These are phyloP conservation scores for Butorides virescens DNA, from an alignment of 2,113 vertebrate species.

Conservation along the genomic window DNA sequence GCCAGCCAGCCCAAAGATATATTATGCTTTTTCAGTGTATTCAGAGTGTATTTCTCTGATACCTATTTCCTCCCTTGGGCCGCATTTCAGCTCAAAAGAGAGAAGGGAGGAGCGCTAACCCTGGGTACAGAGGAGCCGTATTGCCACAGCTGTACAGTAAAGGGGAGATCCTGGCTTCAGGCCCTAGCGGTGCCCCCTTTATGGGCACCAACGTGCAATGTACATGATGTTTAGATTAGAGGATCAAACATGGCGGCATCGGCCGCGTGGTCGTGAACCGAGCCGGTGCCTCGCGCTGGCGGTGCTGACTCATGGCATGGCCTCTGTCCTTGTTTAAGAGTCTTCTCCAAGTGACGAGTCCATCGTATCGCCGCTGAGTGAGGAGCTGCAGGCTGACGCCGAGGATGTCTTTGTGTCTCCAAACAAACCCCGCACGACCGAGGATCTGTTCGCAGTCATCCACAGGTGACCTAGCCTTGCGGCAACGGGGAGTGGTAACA, in stretches of 20 bases:
- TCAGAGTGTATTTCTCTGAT: neutral
- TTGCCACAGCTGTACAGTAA: neutral
- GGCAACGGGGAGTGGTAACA: neutral
- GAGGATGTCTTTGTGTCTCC: conserved; percentile 91
- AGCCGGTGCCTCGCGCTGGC: neutral
- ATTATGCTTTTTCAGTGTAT: neutral
- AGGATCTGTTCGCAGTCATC: conserved; percentile 98
- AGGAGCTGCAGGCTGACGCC: conserved; percentile 88
- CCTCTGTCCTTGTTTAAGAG: conserved; percentile 73
- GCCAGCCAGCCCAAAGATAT: neutral
- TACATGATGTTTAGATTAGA: neutral
- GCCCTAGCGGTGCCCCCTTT: neutral
- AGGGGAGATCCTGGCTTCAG: neutral
- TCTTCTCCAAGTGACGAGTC: conserved; percentile 89
- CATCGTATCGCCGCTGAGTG: conserved; percentile 86
- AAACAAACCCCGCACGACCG: conserved; percentile 94
- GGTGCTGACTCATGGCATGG: neutral
- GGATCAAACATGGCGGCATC: neutral
- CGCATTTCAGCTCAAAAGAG: neutral
- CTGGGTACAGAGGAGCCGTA: neutral
- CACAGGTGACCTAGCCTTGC: conserved; percentile 84
- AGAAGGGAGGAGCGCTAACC: neutral
- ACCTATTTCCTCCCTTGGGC: neutral
- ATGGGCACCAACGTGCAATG: neutral
- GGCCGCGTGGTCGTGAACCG: fast-evolving